Base-by-base conservation (phyloP, 2,113 vertebrate genomes). In the Mixornis gularis region DNA sequence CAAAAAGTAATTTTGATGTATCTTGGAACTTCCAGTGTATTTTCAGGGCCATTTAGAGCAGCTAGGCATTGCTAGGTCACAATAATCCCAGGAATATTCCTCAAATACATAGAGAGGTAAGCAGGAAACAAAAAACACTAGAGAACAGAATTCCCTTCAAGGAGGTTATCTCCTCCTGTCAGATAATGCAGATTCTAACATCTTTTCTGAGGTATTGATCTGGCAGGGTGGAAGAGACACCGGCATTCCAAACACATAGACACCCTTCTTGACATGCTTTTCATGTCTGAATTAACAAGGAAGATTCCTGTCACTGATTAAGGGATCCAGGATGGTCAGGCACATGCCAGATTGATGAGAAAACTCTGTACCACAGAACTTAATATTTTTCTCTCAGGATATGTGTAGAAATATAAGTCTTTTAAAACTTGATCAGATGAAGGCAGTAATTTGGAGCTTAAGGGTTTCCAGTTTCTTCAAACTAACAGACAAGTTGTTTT, bases 271-370 rank as follows among this genome's bases (percentile, higher is more conserved):
- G 10, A 30, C 0, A 0, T 24, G 44, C 22, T 78, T 79, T 76
- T 64, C 30, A 68, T 8, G 34, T 22, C 34, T 58, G 22, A 27
- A 24, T 29, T n/a, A 79, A 63, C 10, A 43, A 58, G 32, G 9
- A 82, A 66, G 29, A 49, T 21, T 49, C 20, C 13, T 15, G 9
- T 41, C 56, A 41, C n/a, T 48, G 36, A 46, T 55, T 25, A 76
- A 34, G 58, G 12, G 19, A 88, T 59, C 81, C 26, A 30, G 29
- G 24, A 59, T 59, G 44, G 53, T 56, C 80, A 92, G 49, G n/a
- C 27, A 85, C 40, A 69, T 0, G 0, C 7, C 48, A 82, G 18
- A 65, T 1, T 22, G 26, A 64, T 17, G 1, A 36, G 11, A n/a
- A 85, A 68, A 6, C 60, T 82, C 6, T 1, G 3, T 29, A 46